Evolutionary conservation across 2,113 vertebrate genomes (phyloP).

Genomic region (Turdus rufiventris): DNA sequence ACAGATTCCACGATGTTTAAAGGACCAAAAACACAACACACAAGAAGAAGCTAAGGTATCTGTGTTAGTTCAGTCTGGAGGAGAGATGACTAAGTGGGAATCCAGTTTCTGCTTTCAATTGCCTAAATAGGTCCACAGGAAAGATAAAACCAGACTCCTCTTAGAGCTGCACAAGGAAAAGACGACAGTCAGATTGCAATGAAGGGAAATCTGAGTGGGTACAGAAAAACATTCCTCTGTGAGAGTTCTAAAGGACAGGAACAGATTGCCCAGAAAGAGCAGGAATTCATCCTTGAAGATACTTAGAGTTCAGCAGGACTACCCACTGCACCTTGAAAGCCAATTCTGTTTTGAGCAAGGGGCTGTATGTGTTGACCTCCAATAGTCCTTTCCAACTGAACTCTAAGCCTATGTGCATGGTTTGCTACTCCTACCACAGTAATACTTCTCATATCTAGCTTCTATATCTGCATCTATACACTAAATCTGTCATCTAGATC

Average conservation of each 20-base stretch:
- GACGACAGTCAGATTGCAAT: neutral
- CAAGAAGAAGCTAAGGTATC: neutral
- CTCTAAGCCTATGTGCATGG: neutral
- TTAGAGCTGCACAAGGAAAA: neutral
- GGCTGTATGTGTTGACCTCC: neutral
- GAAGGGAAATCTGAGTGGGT: neutral
- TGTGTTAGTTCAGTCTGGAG: neutral
- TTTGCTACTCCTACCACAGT: neutral
- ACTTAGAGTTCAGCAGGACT: neutral
- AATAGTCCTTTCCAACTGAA: neutral
- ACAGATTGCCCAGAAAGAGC: neutral
- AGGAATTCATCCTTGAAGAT: neutral
- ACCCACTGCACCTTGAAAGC: neutral
- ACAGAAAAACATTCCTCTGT: neutral
- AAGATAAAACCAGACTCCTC: neutral
- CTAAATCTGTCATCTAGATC: conserved; percentile 46
- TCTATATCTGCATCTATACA: conserved; percentile 24
- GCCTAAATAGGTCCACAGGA: neutral
- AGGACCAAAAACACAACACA: neutral
- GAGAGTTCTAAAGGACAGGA: neutral
- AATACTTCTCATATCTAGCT: conserved; percentile 5
- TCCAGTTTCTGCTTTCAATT: neutral
- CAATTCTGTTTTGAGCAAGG: neutral
- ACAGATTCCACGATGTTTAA: neutral
- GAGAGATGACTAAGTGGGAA: neutral